Conservation (phyloP, 1,140 invertebrate genomes). For the Condylostylus longicornis region DNA sequence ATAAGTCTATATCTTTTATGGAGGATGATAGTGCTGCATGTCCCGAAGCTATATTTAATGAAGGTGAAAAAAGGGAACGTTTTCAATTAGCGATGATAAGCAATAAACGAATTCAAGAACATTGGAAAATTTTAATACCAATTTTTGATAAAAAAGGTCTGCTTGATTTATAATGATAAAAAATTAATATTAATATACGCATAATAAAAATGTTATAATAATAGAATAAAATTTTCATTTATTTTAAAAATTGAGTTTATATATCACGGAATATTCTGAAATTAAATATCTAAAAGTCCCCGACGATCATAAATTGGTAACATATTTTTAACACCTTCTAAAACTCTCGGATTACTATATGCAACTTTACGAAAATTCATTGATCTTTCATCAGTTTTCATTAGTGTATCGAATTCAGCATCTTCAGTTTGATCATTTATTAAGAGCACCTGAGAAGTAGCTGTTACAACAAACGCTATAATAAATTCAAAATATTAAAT, state of each 20-base stretch:
- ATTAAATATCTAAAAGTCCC: constrained; percentile 17
- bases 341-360: constrained; percentile 18
- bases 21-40: too few species aligned
- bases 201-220: too few species aligned
- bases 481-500: too few species aligned
- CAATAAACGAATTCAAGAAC: constrained; percentile 16
- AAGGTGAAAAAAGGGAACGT: too few species aligned
- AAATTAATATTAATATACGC: too few species aligned
- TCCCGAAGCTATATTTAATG: too few species aligned
- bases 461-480: too few species aligned
- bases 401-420: constrained; percentile 20
- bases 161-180: constrained; percentile 22
- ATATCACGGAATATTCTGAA: too few species aligned
- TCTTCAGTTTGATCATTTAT: constrained; percentile 20
- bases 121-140: constrained; percentile 15
- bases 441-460: constrained; percentile 19
- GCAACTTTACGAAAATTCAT: constrained; percentile 13
- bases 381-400: constrained; percentile 18
- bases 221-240: too few species aligned
- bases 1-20: too few species aligned
- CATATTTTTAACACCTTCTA: constrained; percentile 12
- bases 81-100: too few species aligned
- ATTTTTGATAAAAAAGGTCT: constrained; percentile 20
- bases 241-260: too few species aligned
- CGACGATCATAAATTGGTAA: constrained; percentile 20